A percentile compares a stretch with the other conserved stretches of the same genome.
Evolutionary conservation across 2,113 vertebrate genomes (phyloP).

Genomic region (Leptocoma aspasia): DNA sequence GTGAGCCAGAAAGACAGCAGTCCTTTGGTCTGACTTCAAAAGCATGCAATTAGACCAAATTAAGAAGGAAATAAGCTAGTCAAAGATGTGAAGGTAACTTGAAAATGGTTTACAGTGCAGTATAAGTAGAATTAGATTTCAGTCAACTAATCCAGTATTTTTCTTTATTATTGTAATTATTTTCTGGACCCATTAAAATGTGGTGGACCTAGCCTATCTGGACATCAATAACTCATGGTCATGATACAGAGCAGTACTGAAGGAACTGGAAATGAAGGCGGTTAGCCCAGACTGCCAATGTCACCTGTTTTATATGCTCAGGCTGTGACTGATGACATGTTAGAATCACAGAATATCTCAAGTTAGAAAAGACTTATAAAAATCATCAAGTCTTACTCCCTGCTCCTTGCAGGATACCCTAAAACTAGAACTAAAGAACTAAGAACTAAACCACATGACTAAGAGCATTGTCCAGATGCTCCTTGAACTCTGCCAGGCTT

Average conservation of each 20-base stretch:
- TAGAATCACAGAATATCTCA: neutral
- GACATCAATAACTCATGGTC: neutral
- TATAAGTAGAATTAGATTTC: neutral
- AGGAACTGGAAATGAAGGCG: neutral
- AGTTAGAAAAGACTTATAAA: neutral
- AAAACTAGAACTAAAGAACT: neutral
- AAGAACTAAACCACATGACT: neutral
- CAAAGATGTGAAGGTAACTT: neutral
- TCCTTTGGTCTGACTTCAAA: constrained; percentile 13
- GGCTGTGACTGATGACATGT: neutral
- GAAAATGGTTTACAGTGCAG: neutral
- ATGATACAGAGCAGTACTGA: neutral
- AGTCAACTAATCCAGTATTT: neutral
- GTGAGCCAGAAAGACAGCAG: neutral
- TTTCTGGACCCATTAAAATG: neutral
- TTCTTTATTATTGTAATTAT: neutral
- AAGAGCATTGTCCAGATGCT: neutral
- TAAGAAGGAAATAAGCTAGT: neutral
- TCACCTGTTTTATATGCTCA: neutral
- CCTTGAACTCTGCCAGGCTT: neutral
- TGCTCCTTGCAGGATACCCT: rapidly evolving
- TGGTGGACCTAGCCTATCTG: neutral
- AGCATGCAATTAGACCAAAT: neutral
- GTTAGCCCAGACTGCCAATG: neutral
- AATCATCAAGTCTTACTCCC: neutral